Percentiles rank a stretch among this genome's conserved stretches.
These are phyloP conservation scores for Troilus luridus DNA, from an alignment of 2,888 invertebrate species.

Conservation along the genomic window DNA sequence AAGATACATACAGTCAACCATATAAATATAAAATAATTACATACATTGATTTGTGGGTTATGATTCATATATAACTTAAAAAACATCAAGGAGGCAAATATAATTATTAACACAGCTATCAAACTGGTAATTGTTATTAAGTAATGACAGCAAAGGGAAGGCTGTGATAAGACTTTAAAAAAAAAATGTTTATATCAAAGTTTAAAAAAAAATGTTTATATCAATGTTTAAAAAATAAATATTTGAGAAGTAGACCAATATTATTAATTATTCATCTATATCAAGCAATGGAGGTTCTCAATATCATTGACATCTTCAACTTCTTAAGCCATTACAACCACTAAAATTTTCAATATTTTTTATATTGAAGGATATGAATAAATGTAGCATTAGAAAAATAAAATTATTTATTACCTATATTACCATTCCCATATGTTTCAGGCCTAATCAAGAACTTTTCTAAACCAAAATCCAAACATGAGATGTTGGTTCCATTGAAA, in stretches of 20 bases:
- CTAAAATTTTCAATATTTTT: neutral
- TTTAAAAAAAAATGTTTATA: too few relatives aligned
- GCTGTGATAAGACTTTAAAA: neutral
- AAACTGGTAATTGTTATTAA: neutral
- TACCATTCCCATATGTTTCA: conserved; percentile 11
- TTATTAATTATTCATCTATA: neutral
- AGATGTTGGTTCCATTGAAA: conserved; percentile 53
- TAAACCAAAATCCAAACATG: conserved; percentile 4
- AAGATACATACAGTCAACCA: too few relatives aligned
- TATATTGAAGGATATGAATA: neutral
- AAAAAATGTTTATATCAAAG: too few relatives aligned
- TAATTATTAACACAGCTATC: neutral
- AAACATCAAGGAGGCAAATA: neutral
- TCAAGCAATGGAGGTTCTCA: neutral
- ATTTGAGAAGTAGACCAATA: neutral
- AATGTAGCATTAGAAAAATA: neutral
- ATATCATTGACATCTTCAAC: neutral
- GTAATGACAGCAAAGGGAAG: neutral
- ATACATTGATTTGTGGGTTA: neutral
- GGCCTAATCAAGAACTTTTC: conserved; percentile 54
- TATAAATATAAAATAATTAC: too few relatives aligned
- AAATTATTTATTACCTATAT: conserved; percentile 48
- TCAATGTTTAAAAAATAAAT: neutral
- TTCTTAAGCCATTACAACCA: neutral
- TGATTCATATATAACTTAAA: neutral